Conservation (phyloP, 1,140 invertebrate genomes). For the Mya arenaria region DNA sequence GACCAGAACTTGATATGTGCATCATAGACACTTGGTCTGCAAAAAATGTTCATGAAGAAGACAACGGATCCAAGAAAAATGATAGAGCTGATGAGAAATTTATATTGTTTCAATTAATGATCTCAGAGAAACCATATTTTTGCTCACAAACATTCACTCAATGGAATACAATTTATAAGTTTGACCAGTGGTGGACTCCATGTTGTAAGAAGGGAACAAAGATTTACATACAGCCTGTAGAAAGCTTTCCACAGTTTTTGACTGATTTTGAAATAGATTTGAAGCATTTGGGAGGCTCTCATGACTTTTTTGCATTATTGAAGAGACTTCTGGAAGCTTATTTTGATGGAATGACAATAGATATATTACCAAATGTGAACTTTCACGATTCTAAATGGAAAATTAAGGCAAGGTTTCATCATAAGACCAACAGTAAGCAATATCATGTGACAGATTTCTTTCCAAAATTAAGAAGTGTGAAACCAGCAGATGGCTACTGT, state of each 20-base stretch:
- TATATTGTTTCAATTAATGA: slow-evolving; percentile 56
- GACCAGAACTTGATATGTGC: not conserved
- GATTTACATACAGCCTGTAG: slow-evolving; percentile 74
- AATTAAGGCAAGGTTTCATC: slow-evolving; percentile 59
- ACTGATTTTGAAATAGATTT: slow-evolving; percentile 51
- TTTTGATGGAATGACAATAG: slow-evolving; percentile 66
- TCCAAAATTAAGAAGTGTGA: slow-evolving; percentile 53
- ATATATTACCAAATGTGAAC: slow-evolving; percentile 54
- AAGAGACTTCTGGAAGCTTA: slow-evolving; percentile 67
- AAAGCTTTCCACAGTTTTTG: slow-evolving; percentile 71
- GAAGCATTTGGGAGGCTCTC: slow-evolving; percentile 12
- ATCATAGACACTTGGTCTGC: slow-evolving; percentile 4
- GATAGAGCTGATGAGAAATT: not conserved
- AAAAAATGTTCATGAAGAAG: not conserved
- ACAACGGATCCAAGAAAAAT: not conserved
- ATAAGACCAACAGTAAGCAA: slow-evolving; percentile 65
- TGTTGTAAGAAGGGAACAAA: slow-evolving; percentile 54
- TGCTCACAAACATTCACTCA: slow-evolving; percentile 67
- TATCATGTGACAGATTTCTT: slow-evolving; percentile 65
- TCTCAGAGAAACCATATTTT: slow-evolving; percentile 55
- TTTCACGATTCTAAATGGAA: slow-evolving; percentile 51
- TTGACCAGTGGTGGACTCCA: slow-evolving; percentile 44
- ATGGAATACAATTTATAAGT: slow-evolving; percentile 60
- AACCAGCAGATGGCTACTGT: slow-evolving; percentile 68
- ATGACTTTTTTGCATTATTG: slow-evolving; percentile 65